Evolutionary conservation across 2,113 vertebrate species (phyloP).

Genomic region (human (Homo sapiens)): GRCh38 chr2:189690001-189690500

Average conservation of each 20-base stretch:
- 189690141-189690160: not conserved
- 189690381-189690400: conserved; percentile 30
- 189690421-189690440: not conserved
- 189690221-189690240: not conserved
- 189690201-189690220: not conserved
- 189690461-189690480: not conserved
- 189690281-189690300: not conserved
- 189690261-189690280: not conserved
- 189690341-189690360: not conserved
- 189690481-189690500: not conserved
- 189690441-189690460: not conserved
- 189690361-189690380: not conserved
- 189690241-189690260: not conserved
- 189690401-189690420: not conserved
- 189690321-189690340: conserved; percentile 32
- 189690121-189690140: not conserved
- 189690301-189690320: not conserved
- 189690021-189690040: not conserved
- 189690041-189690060: not conserved
- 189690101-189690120: conserved; percentile 34
- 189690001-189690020: not conserved
- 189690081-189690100: not conserved
- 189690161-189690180: not conserved
- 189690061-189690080: not conserved
- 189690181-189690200: not conserved